Conservation (phyloP, 2,113 vertebrate species). For the Motacilla alba region DNA sequence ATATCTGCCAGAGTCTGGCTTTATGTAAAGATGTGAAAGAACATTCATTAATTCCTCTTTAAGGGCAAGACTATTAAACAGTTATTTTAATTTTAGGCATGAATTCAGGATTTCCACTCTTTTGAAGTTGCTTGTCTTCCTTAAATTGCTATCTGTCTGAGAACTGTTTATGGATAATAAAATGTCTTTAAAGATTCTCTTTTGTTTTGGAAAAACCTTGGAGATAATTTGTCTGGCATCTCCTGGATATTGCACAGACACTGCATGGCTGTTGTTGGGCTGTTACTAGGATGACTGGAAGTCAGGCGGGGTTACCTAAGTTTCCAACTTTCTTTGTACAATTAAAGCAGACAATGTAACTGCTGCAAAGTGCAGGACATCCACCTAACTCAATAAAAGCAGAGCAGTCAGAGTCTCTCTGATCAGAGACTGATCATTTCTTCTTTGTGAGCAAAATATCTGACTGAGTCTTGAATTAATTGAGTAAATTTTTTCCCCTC, state of each 20-base stretch:
- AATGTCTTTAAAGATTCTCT: constrained; percentile 40
- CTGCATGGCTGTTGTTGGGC: not conserved
- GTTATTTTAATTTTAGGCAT: constrained; percentile 48
- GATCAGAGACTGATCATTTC: not conserved
- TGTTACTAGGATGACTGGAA: constrained; percentile 42
- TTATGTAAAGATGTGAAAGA: constrained; percentile 48
- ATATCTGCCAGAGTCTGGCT: constrained; percentile 36
- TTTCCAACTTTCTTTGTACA: not conserved
- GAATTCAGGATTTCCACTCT: constrained; percentile 49
- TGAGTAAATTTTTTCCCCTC: fast-evolving
- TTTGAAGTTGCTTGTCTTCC: constrained; percentile 36
- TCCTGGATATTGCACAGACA: constrained; percentile 26
- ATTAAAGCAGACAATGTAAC: not conserved
- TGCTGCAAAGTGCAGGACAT: not conserved
- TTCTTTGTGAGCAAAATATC: not conserved
- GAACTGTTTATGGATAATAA: constrained; percentile 48
- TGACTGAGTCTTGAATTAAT: not conserved
- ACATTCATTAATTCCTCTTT: constrained; percentile 34
- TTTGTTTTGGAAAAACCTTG: constrained; percentile 49
- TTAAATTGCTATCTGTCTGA: constrained; percentile 49
- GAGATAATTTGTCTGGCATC: constrained; percentile 50
- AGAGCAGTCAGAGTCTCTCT: too few species aligned
- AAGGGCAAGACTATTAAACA: constrained; percentile 39
- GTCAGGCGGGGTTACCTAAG: constrained; percentile 34
- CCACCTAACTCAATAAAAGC: not conserved